Evolutionary conservation across 1,140 invertebrate species (phyloP).

Genomic region (Leptopilina boulardi): DNA sequence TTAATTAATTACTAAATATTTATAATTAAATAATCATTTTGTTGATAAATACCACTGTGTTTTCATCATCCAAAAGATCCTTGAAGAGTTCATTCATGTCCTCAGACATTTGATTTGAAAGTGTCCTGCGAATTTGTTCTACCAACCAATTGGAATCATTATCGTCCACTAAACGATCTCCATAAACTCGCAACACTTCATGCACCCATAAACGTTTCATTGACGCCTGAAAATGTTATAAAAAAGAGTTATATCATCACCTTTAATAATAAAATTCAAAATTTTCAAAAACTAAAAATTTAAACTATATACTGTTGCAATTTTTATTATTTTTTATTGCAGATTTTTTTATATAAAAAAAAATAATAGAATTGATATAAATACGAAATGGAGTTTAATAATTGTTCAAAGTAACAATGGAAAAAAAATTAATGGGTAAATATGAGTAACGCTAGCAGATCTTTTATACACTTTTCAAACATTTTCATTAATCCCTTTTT

Average conservation of each 20-base stretch:
- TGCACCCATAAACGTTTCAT: constrained; percentile 97
- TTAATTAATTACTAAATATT: neutral
- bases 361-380: no score
- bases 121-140: constrained; percentile 78
- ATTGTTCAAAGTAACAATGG: no score
- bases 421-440: no score
- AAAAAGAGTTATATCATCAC: constrained; percentile 13
- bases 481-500: no score
- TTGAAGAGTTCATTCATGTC: constrained; percentile 73
- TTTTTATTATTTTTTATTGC: no score
- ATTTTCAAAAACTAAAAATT: no score
- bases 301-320: no score
- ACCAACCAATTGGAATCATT: constrained; percentile 89
- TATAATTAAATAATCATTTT: no score
- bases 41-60: constrained; percentile 54
- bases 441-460: no score
- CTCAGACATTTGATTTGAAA: constrained; percentile 76
- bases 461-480: no score
- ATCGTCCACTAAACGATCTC: constrained; percentile 93
- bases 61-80: constrained; percentile 64
- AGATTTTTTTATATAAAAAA: no score
- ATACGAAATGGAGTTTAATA: no score
- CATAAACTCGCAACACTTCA: constrained; percentile 94
- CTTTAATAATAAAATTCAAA: neutral
- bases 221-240: constrained; percentile 72